Evolutionary conservation across 2,113 vertebrate genomes (phyloP), one percentile per base, ranked within the genome.

Genomic region (Clarias batrachus): DNA sequence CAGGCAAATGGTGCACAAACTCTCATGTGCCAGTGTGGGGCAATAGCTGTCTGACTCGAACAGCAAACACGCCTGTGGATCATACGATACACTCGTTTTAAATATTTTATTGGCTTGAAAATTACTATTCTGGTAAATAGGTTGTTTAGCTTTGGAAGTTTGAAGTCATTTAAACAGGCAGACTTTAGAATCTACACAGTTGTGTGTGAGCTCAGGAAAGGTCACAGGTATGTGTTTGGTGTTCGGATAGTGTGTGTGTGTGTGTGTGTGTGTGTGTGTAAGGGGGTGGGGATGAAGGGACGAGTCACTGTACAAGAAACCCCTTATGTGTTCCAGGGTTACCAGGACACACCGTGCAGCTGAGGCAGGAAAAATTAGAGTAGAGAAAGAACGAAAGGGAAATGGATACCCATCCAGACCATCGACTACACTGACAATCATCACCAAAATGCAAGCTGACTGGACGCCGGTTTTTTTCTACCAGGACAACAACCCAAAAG

Each of bases 211-310:
- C 27, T 25, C 52, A 83, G 66, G 27, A 57, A 19, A 83, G 65
- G 52, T 91, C 86, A 68, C 83, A 84, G 86, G 86, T 91, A 85
- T 68, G 90, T 68, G 89, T 62, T 79, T 76, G 59, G 21, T 27
- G 84, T 13, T 84, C 37, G 74, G 66, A 57, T 56, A 41, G 80
- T 68, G 12, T 27, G 84, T n/a, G 48, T 60, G 68, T 63, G 86
- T 37, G 52, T 19, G 33, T 23, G n/a, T 33, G 60, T 14, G 33
- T 33, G 54, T 37, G 86, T 80, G 57, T 41, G n/a, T n/a, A 70
- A 16, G 82, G 84, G 77, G 79, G 91, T 92, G 89, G 90, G 90
- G 80, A 87, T 86, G 60, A 73, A 63, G 52, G 86, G 84, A 65
- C 17, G 21, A 23, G 2, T 81, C 52, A 87, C 74, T 89, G 60